Conservation (phyloP, 2,888 invertebrate genomes). For the Phanerotoma sp. region DNA sequence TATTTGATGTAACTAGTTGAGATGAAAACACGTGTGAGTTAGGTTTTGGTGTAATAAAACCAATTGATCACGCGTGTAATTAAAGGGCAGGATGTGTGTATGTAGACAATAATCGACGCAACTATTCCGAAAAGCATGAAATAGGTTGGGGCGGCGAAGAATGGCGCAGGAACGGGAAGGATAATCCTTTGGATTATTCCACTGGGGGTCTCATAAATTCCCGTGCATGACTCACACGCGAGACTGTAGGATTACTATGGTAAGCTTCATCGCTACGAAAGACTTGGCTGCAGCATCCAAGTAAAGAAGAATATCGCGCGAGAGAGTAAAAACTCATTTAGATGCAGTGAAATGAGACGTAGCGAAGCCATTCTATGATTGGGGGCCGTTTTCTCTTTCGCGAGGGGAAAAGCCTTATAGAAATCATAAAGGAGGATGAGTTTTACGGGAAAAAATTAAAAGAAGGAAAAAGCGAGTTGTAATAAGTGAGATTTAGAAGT, state of each 20-base stretch:
- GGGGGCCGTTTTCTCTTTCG: conserved; percentile 6
- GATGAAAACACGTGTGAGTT: neutral
- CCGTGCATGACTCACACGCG: conserved; percentile 22
- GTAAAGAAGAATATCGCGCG: conserved; percentile 18
- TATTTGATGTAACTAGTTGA: no score
- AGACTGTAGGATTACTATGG: conserved; percentile 34
- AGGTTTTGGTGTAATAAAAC: conserved; percentile 10
- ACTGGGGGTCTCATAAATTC: conserved; percentile 47
- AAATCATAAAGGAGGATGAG: no score
- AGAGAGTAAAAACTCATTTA: conserved; percentile 38
- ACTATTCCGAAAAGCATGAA: neutral
- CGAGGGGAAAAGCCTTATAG: conserved; percentile 3
- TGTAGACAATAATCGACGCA: conserved; percentile 2
- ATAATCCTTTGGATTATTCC: conserved; percentile 49
- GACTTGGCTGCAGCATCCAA: conserved; percentile 16
- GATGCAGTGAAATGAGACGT: conserved; percentile 39
- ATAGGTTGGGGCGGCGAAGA: neutral
- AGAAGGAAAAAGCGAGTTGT: no score
- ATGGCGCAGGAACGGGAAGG: conserved; percentile 31
- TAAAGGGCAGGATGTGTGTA: conserved; percentile 23
- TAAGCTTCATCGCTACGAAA: conserved; percentile 26
- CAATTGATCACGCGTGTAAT: conserved; percentile 32
- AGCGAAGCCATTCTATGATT: conserved; percentile 21
- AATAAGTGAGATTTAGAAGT: conserved; percentile 2
- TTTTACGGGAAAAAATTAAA: neutral